Evolutionary conservation across 2,888 invertebrate genomes (phyloP), one percentile per base, ranked within the genome.

Genomic region (Ennomos erosarius): DNA sequence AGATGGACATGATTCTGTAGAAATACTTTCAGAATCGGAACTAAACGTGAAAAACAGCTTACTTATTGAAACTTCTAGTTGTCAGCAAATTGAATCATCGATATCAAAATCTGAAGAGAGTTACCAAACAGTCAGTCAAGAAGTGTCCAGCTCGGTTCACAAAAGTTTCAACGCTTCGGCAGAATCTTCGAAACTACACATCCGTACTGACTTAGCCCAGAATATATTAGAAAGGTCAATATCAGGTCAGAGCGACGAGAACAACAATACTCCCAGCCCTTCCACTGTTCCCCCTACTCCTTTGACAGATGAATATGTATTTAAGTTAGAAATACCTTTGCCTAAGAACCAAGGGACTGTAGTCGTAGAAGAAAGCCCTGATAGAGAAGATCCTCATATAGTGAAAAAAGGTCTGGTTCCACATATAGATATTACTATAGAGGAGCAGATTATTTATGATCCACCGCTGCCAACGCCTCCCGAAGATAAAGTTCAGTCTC

Each of bases 261-360:
- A 75, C 5, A 79, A 72, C n/a, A 70, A 77, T 1, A 84, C 82
- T 6, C 82, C 83, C 0, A 85, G 83, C 0, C 88, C 90, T 0
- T 71, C 83, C 1, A 80, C 79, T 0, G 67, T 78, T 0, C 90
- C 89, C 1, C 85, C 87, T 0, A 90, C 90, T 1, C 92, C 92
- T 10, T 51, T 91, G 40, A 87, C 84, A 1, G 91, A 92, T 43
- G 90, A 90, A 76, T 92, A 92, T 53, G 67, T 92, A 0, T 92
- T 92, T 52, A 82, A 85, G 63, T 75, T 92, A 1, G 67, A 77
- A 46, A 78, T 84, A 0, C 82, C 84, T 9, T 59, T 88, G n/a
- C 88, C 88, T 0, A 88, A 84, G 74, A 80, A 77, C n/a, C 65
- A 77, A 33, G 74, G 79, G 5, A 65, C 68, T 0, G 62, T 84